Percentiles rank a stretch among this genome's conserved stretches.
Conservation (phyloP, 2,113 vertebrate genomes). For the Monopterus albus region DNA sequence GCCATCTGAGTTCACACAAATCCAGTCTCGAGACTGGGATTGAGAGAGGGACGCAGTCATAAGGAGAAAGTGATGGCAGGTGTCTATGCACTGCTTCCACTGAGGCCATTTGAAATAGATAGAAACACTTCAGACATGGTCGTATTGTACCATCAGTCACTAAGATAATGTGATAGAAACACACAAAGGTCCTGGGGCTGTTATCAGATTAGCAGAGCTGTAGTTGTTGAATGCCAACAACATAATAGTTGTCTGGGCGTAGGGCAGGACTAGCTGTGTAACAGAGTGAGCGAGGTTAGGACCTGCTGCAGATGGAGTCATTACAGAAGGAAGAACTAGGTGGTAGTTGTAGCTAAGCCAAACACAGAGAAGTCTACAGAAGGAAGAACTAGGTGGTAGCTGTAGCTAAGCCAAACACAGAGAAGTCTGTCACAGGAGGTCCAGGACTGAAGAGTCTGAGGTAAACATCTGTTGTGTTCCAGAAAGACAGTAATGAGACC, state of each 20-base stretch:
- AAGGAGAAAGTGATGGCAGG: too few species aligned
- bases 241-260: background rate
- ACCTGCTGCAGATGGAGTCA: background rate
- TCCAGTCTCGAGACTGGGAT: too few species aligned
- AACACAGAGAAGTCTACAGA: too few species aligned
- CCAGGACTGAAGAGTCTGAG: conserved; percentile 27
- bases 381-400: background rate
- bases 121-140: too few species aligned
- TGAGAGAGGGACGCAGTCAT: too few species aligned
- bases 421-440: conserved; percentile 1
- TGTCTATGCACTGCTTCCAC: too few species aligned
- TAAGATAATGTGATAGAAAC: too few species aligned
- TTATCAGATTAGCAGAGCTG: background rate
- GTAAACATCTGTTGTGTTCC: conserved; percentile 19
- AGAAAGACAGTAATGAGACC: conserved; percentile 1
- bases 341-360: conserved; percentile 6
- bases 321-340: background rate
- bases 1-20: too few species aligned
- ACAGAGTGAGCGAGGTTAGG: background rate
- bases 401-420: conserved; percentile 12
- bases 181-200: too few species aligned
- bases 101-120: too few species aligned
- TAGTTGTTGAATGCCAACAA: background rate
- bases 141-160: too few species aligned
- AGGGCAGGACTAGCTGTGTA: background rate